A percentile compares a stretch with the other conserved stretches of the same genome.
These are phyloP conservation scores for Frankliniella intonsa DNA, from an alignment of 2,888 invertebrate genomes.

Conservation along the genomic window DNA sequence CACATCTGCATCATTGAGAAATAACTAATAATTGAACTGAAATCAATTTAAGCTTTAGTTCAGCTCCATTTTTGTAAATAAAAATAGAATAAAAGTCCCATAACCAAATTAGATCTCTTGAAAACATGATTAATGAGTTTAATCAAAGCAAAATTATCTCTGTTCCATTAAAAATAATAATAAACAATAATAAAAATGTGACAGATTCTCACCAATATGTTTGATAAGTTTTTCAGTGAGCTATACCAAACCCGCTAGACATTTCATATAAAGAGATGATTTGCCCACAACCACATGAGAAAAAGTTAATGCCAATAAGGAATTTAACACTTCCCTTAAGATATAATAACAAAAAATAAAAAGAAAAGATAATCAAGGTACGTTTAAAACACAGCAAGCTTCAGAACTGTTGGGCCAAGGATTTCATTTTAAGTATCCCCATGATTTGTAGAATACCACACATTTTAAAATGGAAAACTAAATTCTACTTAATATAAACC, in stretches of 20 bases:
- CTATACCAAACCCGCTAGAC: neutral
- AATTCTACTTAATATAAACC: neutral
- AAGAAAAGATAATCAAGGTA: conserved; percentile 7
- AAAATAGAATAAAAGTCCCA: conserved; percentile 17
- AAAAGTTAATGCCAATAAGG: neutral
- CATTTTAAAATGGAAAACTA: conserved; percentile 8
- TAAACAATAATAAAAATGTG: conserved; percentile 14
- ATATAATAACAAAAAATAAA: neutral
- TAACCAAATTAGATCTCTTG: neutral
- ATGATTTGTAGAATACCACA: neutral
- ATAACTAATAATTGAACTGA: neutral
- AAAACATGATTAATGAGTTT: conserved; percentile 16
- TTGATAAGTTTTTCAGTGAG: neutral
- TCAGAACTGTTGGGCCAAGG: neutral
- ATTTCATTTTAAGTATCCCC: neutral
- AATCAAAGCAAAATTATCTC: neutral
- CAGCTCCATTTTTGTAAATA: neutral
- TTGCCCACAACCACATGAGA: conserved; percentile 12
- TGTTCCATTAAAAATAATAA: conserved; percentile 6
- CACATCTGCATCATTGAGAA: neutral
- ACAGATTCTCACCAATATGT: neutral
- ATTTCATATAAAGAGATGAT: conserved; percentile 9
- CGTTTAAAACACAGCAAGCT: conserved; percentile 9
- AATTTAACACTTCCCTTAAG: neutral
- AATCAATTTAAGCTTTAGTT: neutral